phyloP scores from a whole-genome alignment of 2,797 vertebrate species.

The Tachyglossus aculeatus region DNA sequence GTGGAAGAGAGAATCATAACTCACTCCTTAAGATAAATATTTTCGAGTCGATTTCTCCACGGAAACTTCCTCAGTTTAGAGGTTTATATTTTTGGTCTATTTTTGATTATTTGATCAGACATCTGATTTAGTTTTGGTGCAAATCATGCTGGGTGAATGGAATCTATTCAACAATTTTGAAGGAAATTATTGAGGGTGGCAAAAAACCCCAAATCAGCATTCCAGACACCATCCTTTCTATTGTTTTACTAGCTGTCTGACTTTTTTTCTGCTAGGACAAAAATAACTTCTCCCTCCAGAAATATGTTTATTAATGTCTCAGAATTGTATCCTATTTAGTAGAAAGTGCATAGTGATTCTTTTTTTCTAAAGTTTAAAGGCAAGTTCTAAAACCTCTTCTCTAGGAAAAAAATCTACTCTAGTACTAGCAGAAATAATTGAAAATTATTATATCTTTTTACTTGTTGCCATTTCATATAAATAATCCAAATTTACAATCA shows the following conservation, averaged over 20 bases:
- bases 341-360: conserved; percentile 13
- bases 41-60: no score
- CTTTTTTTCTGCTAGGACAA: not conserved
- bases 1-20: not conserved
- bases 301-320: conserved; percentile 9
- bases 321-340: not conserved
- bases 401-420: not conserved
- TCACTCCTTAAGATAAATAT: no score
- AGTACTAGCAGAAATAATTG: conserved; percentile 1
- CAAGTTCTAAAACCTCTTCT: not conserved
- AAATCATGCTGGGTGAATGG: not conserved
- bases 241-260: conserved; percentile 31
- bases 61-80: no score
- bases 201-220: conserved; percentile 15
- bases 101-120: no score
- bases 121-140: conserved; percentile 27
- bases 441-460: not conserved
- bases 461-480: not conserved
- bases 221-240: not conserved
- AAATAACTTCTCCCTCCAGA: not conserved
- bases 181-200: conserved; percentile 27
- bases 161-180: conserved; percentile 2
- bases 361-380: conserved; percentile 28
- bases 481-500: not conserved
- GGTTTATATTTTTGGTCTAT: no score